phyloP scores from a whole-genome alignment of 2,113 vertebrate species.

The Anoplopoma fimbria region DNA sequence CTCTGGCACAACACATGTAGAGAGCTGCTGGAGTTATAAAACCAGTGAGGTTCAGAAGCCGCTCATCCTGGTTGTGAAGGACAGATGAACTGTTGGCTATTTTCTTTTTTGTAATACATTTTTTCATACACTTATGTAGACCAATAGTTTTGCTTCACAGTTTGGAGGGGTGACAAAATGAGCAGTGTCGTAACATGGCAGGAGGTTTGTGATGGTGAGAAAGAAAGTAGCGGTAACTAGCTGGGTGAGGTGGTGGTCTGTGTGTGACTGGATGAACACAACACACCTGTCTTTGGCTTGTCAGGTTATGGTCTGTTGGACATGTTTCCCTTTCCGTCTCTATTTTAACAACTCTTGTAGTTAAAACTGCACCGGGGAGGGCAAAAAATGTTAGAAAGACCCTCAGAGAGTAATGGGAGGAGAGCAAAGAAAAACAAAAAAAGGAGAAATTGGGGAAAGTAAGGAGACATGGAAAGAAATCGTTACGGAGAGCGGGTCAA shows the following conservation, averaged over 20 bases:
- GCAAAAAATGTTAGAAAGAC: conserved; percentile 15
- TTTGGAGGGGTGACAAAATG: background rate
- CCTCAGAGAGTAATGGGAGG: background rate
- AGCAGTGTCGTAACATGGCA: conserved; percentile 4
- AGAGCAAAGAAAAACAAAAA: background rate
- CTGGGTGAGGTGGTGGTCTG: too few relatives aligned
- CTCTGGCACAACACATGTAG: conserved; percentile 4
- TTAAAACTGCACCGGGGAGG: background rate
- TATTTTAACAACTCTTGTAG: conserved; percentile 15
- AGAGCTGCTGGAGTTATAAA: conserved; percentile 10
- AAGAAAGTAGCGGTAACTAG: too few relatives aligned
- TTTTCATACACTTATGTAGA: background rate
- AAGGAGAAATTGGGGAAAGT: conserved; percentile 1
- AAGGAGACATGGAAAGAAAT: conserved; percentile 46
- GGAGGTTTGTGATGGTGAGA: background rate
- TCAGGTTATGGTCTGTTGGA: background rate
- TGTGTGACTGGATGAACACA: conserved; percentile 14
- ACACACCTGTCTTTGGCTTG: conserved; percentile 10
- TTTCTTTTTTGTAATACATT: background rate
- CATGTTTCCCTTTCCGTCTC: conserved; percentile 7
- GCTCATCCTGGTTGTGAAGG: too few relatives aligned
- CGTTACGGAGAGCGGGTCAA: conserved; percentile 19
- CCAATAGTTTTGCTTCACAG: background rate
- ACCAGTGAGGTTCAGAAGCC: background rate
- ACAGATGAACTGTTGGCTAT: background rate